Conservation (phyloP, 2,888 invertebrate genomes). For the Drosophila stalkeri region DNA sequence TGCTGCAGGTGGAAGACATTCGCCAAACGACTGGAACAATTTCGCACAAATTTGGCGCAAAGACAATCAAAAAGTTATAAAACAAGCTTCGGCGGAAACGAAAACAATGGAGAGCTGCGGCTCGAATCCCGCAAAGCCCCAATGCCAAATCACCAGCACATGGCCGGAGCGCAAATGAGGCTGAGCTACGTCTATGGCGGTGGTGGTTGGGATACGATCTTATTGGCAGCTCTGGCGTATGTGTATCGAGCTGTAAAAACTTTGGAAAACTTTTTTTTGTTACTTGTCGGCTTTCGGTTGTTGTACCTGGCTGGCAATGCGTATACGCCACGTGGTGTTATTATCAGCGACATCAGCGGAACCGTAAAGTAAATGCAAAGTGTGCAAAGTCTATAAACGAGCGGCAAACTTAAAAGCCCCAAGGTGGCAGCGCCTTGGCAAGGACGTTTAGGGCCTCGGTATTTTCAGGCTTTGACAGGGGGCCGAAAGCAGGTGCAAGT, state of each 20-base stretch:
- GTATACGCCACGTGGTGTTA: constrained; percentile 72
- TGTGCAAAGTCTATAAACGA: constrained; percentile 79
- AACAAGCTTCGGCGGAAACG: constrained; percentile 68
- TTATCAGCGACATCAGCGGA: constrained; percentile 76
- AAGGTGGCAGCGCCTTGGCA: constrained; percentile 64
- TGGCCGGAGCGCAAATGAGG: constrained; percentile 47
- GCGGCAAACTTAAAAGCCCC: constrained; percentile 79
- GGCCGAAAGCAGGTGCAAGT: background rate
- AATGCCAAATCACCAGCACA: constrained; percentile 47
- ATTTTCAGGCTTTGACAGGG: background rate
- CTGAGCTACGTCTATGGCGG: constrained; percentile 22
- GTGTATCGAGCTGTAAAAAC: constrained; percentile 74
- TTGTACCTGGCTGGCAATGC: constrained; percentile 54
- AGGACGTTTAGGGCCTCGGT: constrained; percentile 41
- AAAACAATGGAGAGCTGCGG: constrained; percentile 55
- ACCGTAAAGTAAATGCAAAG: constrained; percentile 78
- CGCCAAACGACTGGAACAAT: constrained; percentile 61
- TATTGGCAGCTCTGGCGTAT: constrained; percentile 42
- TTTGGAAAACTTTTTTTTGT: constrained; percentile 60
- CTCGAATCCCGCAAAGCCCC: constrained; percentile 41
- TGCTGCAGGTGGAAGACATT: constrained; percentile 52
- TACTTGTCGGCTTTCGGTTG: constrained; percentile 35
- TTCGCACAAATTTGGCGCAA: constrained; percentile 77
- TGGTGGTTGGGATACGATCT: constrained; percentile 10
- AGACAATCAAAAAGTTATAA: constrained; percentile 83